These are phyloP conservation scores for Cheilosia vernalis DNA, from an alignment of 2,888 invertebrate genomes.

Conservation along the genomic window DNA sequence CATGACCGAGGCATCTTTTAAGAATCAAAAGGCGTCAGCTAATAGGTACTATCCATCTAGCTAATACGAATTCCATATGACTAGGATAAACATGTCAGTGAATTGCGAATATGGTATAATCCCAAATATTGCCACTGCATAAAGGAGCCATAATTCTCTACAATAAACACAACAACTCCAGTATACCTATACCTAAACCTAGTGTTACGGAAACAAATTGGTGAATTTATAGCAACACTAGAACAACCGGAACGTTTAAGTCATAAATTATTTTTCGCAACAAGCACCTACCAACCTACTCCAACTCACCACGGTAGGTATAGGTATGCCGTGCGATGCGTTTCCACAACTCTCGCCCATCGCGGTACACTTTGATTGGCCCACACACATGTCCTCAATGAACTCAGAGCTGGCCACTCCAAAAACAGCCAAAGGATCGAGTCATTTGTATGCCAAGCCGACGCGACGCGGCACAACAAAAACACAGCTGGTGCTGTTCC, in stretches of 20 bases:
- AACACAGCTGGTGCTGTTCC: constrained; percentile 49
- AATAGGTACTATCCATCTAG: not conserved
- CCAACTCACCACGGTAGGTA: constrained; percentile 25
- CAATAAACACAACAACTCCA: constrained; percentile 52
- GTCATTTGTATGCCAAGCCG: constrained; percentile 41
- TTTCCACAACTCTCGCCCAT: constrained; percentile 51
- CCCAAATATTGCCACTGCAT: constrained; percentile 34
- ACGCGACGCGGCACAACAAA: constrained; percentile 27
- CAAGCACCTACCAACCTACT: constrained; percentile 40
- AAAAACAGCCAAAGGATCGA: constrained; percentile 52
- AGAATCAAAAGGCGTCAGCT: too few relatives aligned
- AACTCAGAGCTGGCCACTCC: constrained; percentile 36
- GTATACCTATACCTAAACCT: constrained; percentile 48
- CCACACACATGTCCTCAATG: constrained; percentile 69
- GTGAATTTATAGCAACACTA: constrained; percentile 72
- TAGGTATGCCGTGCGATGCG: constrained; percentile 16
- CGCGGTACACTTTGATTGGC: constrained; percentile 70
- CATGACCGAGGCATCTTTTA: too few relatives aligned
- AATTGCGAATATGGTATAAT: constrained; percentile 1
- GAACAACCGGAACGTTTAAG: constrained; percentile 62
- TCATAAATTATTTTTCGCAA: constrained; percentile 70
- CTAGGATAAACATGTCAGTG: constrained; percentile 40
- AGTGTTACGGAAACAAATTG: constrained; percentile 75
- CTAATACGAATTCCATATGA: not conserved
- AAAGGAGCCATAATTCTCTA: constrained; percentile 45